Evolutionary conservation across 2,888 invertebrate species (phyloP).

Genomic region (Ectropis crepuscularia): DNA sequence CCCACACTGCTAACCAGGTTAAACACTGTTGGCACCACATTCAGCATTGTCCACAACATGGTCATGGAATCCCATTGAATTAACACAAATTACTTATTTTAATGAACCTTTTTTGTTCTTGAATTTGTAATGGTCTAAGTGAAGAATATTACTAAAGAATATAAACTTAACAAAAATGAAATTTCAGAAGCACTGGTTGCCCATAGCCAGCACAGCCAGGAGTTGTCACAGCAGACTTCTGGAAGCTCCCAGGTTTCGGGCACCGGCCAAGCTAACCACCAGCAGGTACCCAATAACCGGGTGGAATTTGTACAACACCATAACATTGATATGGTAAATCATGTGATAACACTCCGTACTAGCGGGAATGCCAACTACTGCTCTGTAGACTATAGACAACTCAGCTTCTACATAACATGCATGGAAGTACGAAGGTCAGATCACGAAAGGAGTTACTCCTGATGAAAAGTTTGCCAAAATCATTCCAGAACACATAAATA

Average conservation of each 20-base stretch:
- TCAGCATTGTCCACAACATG: too few species aligned
- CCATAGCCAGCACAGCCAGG: slow-evolving; percentile 68
- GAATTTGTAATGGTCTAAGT: too few species aligned
- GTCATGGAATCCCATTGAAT: too few species aligned
- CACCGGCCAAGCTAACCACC: slow-evolving; percentile 68
- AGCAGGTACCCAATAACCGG: slow-evolving; percentile 84
- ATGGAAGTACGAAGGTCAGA: slow-evolving; percentile 37
- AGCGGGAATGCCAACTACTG: slow-evolving; percentile 71
- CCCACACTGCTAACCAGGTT: too few species aligned
- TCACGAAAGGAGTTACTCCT: background rate
- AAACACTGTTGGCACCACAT: too few species aligned
- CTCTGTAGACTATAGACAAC: slow-evolving; percentile 55
- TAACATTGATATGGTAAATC: slow-evolving; percentile 84
- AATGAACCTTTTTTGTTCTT: too few species aligned
- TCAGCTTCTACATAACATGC: slow-evolving; percentile 40
- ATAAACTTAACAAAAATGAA: background rate
- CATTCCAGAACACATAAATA: too few species aligned
- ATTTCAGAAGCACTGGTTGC: slow-evolving; percentile 74
- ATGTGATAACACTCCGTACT: slow-evolving; percentile 73
- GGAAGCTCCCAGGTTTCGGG: slow-evolving; percentile 68
- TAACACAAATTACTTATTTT: too few species aligned
- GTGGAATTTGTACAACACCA: slow-evolving; percentile 84
- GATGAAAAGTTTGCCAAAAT: too few species aligned
- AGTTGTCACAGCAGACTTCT: slow-evolving; percentile 52
- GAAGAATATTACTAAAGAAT: too few species aligned